Percentiles rank a stretch among this genome's conserved stretches.
These are phyloP conservation scores for Eristalis arbustorum DNA, from an alignment of 2,888 invertebrate species.

Conservation along the genomic window DNA sequence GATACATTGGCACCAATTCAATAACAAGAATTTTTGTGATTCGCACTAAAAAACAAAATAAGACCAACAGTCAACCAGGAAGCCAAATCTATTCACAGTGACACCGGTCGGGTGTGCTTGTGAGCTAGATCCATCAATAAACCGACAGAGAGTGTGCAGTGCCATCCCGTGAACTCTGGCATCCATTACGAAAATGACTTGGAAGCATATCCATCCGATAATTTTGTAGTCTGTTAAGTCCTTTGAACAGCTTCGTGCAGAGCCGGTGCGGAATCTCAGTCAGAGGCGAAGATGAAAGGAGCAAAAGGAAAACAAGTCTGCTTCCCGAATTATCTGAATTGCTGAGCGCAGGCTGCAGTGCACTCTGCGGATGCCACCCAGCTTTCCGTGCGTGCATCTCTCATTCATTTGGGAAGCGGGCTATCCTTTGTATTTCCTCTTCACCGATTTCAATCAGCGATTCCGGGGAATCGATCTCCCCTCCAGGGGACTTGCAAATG, in stretches of 20 bases:
- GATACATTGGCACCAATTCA: too few species aligned
- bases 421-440: slow-evolving; percentile 28
- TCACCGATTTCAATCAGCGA: slow-evolving; percentile 28
- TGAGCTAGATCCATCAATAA: not conserved
- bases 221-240: not conserved
- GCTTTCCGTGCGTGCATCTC: not conserved
- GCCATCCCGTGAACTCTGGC: not conserved
- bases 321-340: not conserved
- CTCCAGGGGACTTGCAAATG: not conserved
- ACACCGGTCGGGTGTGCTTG: not conserved
- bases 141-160: not conserved
- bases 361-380: not conserved
- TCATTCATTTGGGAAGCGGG: not conserved
- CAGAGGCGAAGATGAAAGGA: not conserved
- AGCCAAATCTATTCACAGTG: not conserved
- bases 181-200: not conserved
- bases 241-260: not conserved
- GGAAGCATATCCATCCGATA: not conserved
- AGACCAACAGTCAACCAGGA: not conserved
- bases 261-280: not conserved
- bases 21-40: too few species aligned
- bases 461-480: not conserved
- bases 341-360: not conserved
- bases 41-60: too few species aligned
- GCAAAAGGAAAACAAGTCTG: not conserved